Evolutionary conservation across 2,797 vertebrate species (phyloP).

Genomic region (Cheirogaleus major): DNA sequence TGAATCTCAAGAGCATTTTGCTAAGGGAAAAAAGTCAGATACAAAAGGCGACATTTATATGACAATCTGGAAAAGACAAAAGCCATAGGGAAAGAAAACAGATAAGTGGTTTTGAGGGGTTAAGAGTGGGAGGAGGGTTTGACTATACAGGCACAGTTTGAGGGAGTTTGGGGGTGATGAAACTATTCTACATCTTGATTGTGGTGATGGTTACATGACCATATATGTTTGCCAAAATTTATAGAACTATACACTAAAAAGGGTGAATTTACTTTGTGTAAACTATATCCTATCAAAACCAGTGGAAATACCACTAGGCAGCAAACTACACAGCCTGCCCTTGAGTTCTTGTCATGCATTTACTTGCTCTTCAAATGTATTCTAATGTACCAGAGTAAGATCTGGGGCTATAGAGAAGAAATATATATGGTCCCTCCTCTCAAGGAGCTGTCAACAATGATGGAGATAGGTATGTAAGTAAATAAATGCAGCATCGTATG

Average conservation of each 20-base stretch:
- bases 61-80: conserved; percentile 55
- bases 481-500: conserved; percentile 15
- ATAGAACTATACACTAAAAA: not conserved
- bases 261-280: not conserved
- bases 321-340: not conserved
- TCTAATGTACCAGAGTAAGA: not conserved
- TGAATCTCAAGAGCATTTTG: conserved; percentile 45
- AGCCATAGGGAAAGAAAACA: conserved; percentile 56
- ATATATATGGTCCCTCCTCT: not conserved
- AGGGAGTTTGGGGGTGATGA: not conserved
- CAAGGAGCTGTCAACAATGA: not conserved
- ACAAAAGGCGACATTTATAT: conserved; percentile 54
- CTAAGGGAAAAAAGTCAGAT: conserved; percentile 56
- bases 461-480: not conserved
- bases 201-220: not conserved
- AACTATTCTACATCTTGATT: conserved; percentile 30
- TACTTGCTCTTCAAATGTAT: conserved; percentile 9
- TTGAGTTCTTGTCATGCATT: not conserved
- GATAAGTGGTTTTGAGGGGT: not conserved
- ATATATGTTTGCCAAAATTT: not conserved
- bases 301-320: not conserved
- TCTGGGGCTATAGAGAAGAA: not conserved
- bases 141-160: not conserved
- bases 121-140: not conserved
- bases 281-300: conserved; percentile 23